Evolutionary conservation across 2,113 vertebrate genomes (phyloP), one percentile per base, ranked within the genome.

Genomic region (Leucosticte australis): DNA sequence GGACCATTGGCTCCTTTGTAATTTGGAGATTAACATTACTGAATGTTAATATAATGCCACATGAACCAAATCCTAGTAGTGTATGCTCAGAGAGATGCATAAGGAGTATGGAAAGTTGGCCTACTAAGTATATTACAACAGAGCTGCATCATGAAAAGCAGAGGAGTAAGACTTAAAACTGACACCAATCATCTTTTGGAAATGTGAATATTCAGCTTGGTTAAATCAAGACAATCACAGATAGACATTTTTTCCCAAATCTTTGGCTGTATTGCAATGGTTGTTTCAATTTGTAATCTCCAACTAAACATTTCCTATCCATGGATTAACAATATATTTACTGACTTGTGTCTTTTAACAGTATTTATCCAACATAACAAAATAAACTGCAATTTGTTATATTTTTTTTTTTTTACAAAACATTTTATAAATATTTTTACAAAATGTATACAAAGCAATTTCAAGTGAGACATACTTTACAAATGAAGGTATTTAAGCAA

Each of bases 391-490:
- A 98, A 98, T 98, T 98, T 98, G 97, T 98, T 98, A 98, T 98
- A 98, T 97, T 98, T 98, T 98, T 96, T 98, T 96, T 96, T 97
- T 98, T 98, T 97, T 98, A 98, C 98, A 98, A 98, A 98, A 98
- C 97, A 98, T 98, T 98, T 98, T 98, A 98, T 98, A 98, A 98
- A 98, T 98, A 98, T 98, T 98, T 98, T 98, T 98, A 98, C 98
- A 98, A 98, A 98, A 98, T 98, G 98, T 98, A 98, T 98, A 98
- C 98, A 98, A 98, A 98, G 98, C 98, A 98, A 98, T 98, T 98
- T 98, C 98, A 98, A 98, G 97, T 98, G 98, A 98, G 98, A 98
- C 98, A 98, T 98, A 98, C 98, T 98, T 98, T 98, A 98, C 98
- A 98, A 98, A 98, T 98, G 98, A 98, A 98, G 97, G 97, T 98